Evolutionary conservation across 1,140 invertebrate species (phyloP).

Genomic region (Brachionus rotundiformis): DNA sequence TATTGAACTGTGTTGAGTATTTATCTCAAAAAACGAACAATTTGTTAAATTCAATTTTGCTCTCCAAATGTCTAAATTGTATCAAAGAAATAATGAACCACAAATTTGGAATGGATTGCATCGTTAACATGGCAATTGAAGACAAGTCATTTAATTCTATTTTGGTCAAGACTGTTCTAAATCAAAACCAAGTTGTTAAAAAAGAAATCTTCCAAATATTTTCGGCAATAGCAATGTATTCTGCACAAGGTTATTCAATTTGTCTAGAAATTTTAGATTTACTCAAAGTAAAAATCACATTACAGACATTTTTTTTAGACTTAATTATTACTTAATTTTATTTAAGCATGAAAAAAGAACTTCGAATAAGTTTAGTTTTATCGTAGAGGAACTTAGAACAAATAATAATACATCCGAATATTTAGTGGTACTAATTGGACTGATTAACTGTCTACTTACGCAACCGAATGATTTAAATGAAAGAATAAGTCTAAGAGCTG

Average conservation of each 20-base stretch:
- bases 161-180: neutral
- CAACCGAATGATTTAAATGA: slow-evolving; percentile 7
- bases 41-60: neutral
- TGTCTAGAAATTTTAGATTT: slow-evolving; percentile 17
- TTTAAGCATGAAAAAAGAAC: slow-evolving; percentile 12
- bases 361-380: neutral
- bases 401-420: neutral
- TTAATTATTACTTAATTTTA: neutral
- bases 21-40: neutral
- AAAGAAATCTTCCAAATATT: slow-evolving; percentile 47
- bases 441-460: slow-evolving; percentile 25
- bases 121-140: slow-evolving; percentile 13
- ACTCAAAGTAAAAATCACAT: neutral
- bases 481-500: neutral
- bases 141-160: neutral
- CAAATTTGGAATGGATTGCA: slow-evolving; percentile 35
- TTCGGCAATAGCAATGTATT: slow-evolving; percentile 22
- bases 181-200: slow-evolving; percentile 38
- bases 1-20: slow-evolving; percentile 35
- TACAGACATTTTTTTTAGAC: too few species aligned
- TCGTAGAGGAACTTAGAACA: slow-evolving; percentile 5
- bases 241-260: neutral
- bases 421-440: neutral
- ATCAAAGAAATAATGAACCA: slow-evolving; percentile 22
- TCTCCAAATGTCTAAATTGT: slow-evolving; percentile 14